A percentile compares a stretch with the other conserved stretches of the same genome.
These are phyloP conservation scores for Daktulosphaira vitifoliae DNA, from an alignment of 1,140 invertebrate genomes.

Conservation along the genomic window DNA sequence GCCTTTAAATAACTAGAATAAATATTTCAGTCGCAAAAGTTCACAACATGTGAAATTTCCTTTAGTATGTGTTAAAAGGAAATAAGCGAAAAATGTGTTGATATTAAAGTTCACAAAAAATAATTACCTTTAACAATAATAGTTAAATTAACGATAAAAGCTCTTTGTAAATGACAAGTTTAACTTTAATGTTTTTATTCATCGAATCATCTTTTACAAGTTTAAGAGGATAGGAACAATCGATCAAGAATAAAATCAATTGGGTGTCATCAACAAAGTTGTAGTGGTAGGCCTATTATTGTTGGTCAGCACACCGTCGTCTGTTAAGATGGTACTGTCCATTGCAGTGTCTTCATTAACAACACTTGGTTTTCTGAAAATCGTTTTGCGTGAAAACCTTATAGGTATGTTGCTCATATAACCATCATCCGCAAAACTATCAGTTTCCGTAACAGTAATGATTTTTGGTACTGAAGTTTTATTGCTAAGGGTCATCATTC, in stretches of 20 bases:
- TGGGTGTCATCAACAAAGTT: slow-evolving; percentile 14
- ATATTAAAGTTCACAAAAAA: too few species aligned
- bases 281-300: slow-evolving; percentile 18
- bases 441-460: neutral
- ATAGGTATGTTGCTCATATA: neutral
- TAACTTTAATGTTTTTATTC: too few species aligned
- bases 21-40: too few species aligned
- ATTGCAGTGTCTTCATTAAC: neutral
- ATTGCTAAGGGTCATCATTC: neutral
- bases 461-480: slow-evolving; percentile 3
- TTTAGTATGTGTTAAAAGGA: too few species aligned
- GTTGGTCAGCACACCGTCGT: slow-evolving; percentile 10
- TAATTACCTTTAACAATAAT: too few species aligned
- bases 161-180: too few species aligned
- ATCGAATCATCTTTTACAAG: too few species aligned
- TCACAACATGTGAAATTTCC: too few species aligned
- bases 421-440: neutral
- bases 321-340: neutral
- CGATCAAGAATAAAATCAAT: neutral
- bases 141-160: too few species aligned
- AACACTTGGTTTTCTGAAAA: neutral
- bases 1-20: too few species aligned
- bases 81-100: too few species aligned
- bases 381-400: neutral
- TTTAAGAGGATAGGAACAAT: too few species aligned